Percentiles rank a stretch among this genome's conserved stretches.
Conservation (phyloP, 2,797 vertebrate genomes). For the Eidolon dupreanum region DNA sequence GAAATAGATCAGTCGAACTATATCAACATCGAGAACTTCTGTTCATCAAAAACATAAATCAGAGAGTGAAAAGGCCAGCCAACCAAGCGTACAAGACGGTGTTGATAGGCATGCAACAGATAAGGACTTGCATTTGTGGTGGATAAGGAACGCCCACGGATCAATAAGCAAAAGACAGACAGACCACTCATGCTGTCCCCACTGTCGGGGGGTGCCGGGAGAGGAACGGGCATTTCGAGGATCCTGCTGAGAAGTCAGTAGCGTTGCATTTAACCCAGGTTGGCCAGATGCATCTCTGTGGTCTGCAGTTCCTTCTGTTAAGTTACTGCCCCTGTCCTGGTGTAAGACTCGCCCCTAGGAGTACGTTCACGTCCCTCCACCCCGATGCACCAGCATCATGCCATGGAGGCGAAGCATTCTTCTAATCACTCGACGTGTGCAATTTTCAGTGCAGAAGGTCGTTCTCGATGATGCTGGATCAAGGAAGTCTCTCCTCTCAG, state of each 20-base stretch:
- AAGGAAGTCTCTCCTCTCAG: neutral
- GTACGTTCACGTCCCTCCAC: neutral
- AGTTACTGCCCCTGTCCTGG: neutral
- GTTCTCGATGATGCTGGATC: neutral
- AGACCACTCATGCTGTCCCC: neutral
- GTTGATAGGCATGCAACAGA: neutral
- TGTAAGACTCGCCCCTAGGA: neutral
- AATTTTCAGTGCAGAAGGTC: neutral
- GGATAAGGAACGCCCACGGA: neutral
- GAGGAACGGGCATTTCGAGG: neutral
- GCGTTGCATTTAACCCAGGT: too few species aligned
- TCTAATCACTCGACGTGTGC: neutral
- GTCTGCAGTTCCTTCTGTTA: neutral
- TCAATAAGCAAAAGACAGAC: neutral
- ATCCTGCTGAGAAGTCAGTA: neutral
- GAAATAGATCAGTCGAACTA: neutral
- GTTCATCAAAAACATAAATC: neutral
- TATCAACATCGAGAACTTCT: neutral
- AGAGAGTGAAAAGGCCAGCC: neutral
- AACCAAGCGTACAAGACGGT: neutral
- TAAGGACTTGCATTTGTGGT: neutral
- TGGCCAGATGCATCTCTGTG: too few species aligned
- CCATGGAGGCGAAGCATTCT: neutral
- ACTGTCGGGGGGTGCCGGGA: neutral
- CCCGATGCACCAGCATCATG: too few species aligned